Percentiles rank a stretch among this genome's conserved stretches.
phyloP scores from a whole-genome alignment of 2,797 vertebrate genomes.

The Acipenser ruthenus region DNA sequence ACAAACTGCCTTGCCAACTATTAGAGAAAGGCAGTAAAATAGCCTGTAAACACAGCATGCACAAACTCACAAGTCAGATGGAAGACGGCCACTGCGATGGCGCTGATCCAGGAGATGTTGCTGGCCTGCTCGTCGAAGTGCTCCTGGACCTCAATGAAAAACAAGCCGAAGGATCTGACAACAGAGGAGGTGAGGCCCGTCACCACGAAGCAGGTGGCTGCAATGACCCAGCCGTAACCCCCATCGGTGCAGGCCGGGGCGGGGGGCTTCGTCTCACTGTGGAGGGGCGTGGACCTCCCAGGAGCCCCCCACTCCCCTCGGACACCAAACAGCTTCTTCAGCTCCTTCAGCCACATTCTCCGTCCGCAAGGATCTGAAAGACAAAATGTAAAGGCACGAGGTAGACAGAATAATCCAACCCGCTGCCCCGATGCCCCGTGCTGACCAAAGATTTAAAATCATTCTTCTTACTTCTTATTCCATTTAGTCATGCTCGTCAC shows the following conservation, averaged over 20 bases:
- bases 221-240: slow-evolving; percentile 66
- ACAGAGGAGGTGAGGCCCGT: slow-evolving; percentile 58
- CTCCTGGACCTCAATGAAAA: slow-evolving; percentile 66
- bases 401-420: too few species aligned
- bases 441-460: too few species aligned
- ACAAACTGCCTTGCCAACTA: too few species aligned
- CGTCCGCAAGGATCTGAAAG: too few species aligned
- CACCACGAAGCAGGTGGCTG: slow-evolving; percentile 52
- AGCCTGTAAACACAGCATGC: not conserved
- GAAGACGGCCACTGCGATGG: slow-evolving; percentile 55
- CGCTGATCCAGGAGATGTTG: slow-evolving; percentile 67
- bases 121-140: slow-evolving; percentile 57
- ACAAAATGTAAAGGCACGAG: too few species aligned
- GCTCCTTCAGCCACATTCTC: too few species aligned
- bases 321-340: too few species aligned
- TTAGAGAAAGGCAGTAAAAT: not conserved
- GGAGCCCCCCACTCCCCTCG: too few species aligned
- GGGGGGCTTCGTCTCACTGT: slow-evolving; percentile 26
- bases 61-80: slow-evolving; percentile 55
- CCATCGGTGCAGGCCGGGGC: slow-evolving; percentile 37
- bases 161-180: slow-evolving; percentile 60
- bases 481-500: too few species aligned
- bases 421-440: too few species aligned
- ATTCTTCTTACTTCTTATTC: too few species aligned
- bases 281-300: too few species aligned